A percentile compares a stretch with the other conserved stretches of the same genome.
These are phyloP conservation scores for Drosophila prolongata DNA, from an alignment of 2,888 invertebrate species.

Conservation along the genomic window DNA sequence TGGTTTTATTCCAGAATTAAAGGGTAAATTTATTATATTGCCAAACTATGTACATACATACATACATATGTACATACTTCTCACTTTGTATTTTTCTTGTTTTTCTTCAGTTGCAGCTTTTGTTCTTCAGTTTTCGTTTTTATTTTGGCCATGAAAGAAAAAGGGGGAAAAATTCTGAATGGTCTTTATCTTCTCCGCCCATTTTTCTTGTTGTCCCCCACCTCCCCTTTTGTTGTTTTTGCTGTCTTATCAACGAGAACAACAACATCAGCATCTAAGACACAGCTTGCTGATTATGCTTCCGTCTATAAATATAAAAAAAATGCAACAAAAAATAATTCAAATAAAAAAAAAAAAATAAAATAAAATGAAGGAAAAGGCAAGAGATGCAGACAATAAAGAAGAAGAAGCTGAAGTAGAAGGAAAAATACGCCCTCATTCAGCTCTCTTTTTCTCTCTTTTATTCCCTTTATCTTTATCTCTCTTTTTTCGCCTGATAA, in stretches of 20 bases:
- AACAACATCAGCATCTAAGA: conserved; percentile 20
- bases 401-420: conserved; percentile 2
- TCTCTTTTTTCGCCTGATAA: conserved; percentile 50
- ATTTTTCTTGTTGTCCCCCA: background rate
- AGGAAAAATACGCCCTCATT: conserved; percentile 32
- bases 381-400: background rate
- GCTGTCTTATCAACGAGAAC: conserved; percentile 15
- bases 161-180: background rate
- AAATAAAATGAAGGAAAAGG: background rate
- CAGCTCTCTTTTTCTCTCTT: conserved; percentile 4
- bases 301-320: conserved; percentile 13
- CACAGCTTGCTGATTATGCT: conserved; percentile 46
- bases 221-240: background rate
- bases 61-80: background rate
- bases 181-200: background rate
- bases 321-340: conserved; percentile 6
- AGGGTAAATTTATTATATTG: background rate
- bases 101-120: background rate
- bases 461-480: conserved; percentile 28
- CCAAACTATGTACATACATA: too few relatives aligned
- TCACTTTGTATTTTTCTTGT: background rate
- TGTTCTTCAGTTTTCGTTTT: background rate
- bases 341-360: background rate
- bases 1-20: background rate
- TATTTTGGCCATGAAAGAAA: conserved; percentile 1